Evolutionary conservation across 2,797 vertebrate genomes (phyloP), one percentile per base, ranked within the genome.

Genomic region (Parotocinclus haroldoi): DNA sequence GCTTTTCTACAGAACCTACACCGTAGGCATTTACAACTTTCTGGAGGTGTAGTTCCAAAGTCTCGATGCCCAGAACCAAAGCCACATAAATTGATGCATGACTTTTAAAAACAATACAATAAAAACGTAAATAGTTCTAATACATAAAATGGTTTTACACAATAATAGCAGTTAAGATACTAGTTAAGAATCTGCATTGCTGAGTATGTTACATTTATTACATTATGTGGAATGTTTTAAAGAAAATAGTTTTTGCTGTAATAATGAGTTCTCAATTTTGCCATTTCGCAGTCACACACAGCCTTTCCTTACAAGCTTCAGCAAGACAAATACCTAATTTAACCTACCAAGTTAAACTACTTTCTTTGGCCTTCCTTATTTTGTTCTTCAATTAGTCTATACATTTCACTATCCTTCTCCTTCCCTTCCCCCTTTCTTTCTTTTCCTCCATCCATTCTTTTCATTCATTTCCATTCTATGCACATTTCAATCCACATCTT

Each of bases 61-160:
- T 62, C 52, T 59, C 53, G 63, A 16, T 45, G 42, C 8, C 69
- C 14, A 38, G 46, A 66, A 39, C 63, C 56, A 45, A 58, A 73
- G 60, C 40, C 63, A 74, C 40, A 66, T 61, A 55, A 73, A 3
- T 48, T 65, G 39, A 58, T 51, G 59, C 63, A 49, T 19, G 45
- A 36, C 56, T 44, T 53, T 16, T 72, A 76, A 11, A 74, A 64
- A 68, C 58, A 68, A 66, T 56, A 52, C 46, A 56, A 19, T 56
- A 59, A 48, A 49, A 46, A 65, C 18, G 48, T 45, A 71, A 58
- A 63, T 51, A 76, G 77, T 78, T 80, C 76, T 77, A 68, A 69
- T 9, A 69, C 63, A 81, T 71, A 69, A 76, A 84, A 76, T 80
- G 74, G 72, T 38, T 19, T 76, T 80, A 79, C 71, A 80, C 74